Conservation (phyloP, 2,797 vertebrate genomes). For the Myotis findleyi region DNA sequence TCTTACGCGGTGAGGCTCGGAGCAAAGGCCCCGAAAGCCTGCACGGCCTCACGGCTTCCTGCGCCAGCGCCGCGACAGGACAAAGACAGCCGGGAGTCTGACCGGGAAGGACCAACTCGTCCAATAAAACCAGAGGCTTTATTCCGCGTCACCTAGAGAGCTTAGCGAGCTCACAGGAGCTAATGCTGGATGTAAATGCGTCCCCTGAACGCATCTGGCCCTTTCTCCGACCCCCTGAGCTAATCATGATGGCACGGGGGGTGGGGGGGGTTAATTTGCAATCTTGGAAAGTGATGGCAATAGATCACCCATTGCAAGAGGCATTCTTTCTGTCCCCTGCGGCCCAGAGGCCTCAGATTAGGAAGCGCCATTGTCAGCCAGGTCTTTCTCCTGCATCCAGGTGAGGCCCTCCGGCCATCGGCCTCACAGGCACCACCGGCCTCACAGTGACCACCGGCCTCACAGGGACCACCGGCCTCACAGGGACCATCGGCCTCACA, state of each 20-base stretch:
- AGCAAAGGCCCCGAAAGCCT: not conserved
- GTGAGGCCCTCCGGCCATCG: not conserved
- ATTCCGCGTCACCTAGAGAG: not conserved
- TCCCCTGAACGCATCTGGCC: not conserved
- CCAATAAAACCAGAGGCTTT: constrained; percentile 3
- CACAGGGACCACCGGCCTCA: not conserved
- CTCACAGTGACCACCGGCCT: too few species aligned
- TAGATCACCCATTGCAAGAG: not conserved
- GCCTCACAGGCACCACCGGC: not conserved
- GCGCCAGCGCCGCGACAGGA: not conserved
- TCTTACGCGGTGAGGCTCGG: not conserved
- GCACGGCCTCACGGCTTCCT: not conserved
- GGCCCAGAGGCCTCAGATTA: not conserved
- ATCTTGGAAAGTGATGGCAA: constrained; percentile 4
- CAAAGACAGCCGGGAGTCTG: not conserved
- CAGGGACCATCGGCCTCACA: not conserved
- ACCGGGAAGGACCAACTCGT: constrained; percentile 3
- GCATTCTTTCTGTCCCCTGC: not conserved
- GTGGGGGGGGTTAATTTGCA: too few species aligned
- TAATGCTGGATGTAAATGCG: not conserved
- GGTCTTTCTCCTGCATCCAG: not conserved
- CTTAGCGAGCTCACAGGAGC: not conserved
- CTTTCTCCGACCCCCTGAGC: not conserved
- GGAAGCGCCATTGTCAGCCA: not conserved
- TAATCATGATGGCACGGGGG: not conserved